A percentile compares a stretch with the other conserved stretches of the same genome.
Evolutionary conservation across 2,797 vertebrate genomes (phyloP).

Genomic region (Ispidina picta): DNA sequence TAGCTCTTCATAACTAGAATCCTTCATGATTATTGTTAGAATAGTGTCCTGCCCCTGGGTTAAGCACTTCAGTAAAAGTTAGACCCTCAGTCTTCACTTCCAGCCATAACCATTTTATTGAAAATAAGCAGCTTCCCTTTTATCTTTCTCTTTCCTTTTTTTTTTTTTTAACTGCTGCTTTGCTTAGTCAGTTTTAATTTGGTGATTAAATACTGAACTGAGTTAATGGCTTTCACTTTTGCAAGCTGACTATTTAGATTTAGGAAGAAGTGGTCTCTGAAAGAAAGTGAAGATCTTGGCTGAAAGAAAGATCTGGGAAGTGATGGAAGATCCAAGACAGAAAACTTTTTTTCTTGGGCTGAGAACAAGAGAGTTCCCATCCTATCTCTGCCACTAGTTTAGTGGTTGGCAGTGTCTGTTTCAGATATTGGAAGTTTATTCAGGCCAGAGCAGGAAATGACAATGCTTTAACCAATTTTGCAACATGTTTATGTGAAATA

Average conservation of each 20-base stretch:
- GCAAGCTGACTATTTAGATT: background rate
- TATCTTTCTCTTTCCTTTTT: background rate
- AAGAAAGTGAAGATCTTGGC: background rate
- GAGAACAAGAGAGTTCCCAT: background rate
- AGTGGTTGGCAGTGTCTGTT: background rate
- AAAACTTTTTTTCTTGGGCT: background rate
- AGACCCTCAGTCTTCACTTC: background rate
- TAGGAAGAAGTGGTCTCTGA: background rate
- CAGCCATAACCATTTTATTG: background rate
- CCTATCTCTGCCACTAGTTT: background rate
- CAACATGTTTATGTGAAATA: background rate
- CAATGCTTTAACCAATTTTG: background rate
- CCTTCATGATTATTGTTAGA: slow-evolving; percentile 2
- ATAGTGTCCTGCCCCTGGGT: background rate
- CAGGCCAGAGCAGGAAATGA: background rate
- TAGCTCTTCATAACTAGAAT: background rate
- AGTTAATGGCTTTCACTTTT: background rate
- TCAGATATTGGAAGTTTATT: background rate
- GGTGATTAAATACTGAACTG: slow-evolving; percentile 3
- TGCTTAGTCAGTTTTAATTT: background rate
- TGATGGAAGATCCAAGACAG: background rate
- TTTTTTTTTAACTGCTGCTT: background rate
- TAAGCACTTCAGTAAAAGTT: background rate
- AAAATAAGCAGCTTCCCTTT: background rate
- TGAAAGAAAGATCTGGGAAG: background rate